A percentile compares a stretch with the other conserved stretches of the same genome.
These are phyloP conservation scores for Epiperipatus broadwayi DNA, from an alignment of 2,888 invertebrate genomes.

Conservation along the genomic window DNA sequence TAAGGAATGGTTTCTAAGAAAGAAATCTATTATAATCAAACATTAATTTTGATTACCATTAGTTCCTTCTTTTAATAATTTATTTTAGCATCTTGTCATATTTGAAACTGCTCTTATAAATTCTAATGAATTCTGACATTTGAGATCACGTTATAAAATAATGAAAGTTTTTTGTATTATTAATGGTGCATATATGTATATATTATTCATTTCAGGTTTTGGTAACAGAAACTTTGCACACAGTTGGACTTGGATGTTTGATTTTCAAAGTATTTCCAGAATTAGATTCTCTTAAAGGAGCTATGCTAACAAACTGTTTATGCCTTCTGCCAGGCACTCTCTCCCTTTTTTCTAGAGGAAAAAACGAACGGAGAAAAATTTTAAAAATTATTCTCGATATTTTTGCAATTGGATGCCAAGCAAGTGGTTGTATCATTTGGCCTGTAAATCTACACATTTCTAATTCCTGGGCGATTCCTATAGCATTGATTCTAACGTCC, in stretches of 20 bases:
- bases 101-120: no score
- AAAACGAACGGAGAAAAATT: conserved; percentile 27
- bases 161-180: no score
- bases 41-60: no score
- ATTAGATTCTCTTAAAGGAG: conserved; percentile 31
- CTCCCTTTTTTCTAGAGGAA: conserved; percentile 27
- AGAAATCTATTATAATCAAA: no score
- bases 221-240: conserved; percentile 31
- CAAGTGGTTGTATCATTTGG: conserved; percentile 47
- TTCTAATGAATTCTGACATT: no score
- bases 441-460: conserved; percentile 33
- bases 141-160: no score
- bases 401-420: conserved; percentile 42
- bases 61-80: no score
- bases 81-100: no score
- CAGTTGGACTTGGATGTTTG: conserved; percentile 32
- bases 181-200: no score
- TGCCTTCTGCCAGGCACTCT: conserved; percentile 32
- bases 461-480: conserved; percentile 40
- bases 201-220: conserved; percentile 26
- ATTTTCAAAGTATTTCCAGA: conserved; percentile 33
- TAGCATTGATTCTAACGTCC: conserved; percentile 46
- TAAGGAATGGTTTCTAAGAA: no score
- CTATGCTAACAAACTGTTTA: conserved; percentile 32
- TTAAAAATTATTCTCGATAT: conserved; percentile 37